phyloP scores from a whole-genome alignment of 2,888 invertebrate species.

The Nebria salina region DNA sequence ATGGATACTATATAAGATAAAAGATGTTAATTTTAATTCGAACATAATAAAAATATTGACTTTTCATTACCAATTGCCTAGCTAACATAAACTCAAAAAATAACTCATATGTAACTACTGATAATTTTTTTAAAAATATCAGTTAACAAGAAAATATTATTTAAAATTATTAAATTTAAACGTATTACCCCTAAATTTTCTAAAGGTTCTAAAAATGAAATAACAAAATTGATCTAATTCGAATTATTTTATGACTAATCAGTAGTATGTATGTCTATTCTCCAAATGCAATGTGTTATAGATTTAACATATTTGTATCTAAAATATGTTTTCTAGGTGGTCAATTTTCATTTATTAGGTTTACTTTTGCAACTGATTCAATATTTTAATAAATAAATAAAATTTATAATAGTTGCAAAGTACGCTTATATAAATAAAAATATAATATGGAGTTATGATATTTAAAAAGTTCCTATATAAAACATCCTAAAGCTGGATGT shows the following conservation, averaged over 20 bases:
- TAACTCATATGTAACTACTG: not conserved
- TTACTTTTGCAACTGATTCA: not conserved
- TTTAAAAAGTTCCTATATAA: not conserved
- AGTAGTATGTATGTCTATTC: too few relatives aligned
- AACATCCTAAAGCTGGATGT: not conserved
- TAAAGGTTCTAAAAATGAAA: too few relatives aligned
- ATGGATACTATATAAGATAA: constrained; percentile 2
- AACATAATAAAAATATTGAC: not conserved
- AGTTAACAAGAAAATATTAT: too few relatives aligned
- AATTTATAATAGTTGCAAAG: not conserved
- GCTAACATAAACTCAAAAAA: not conserved
- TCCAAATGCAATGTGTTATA: too few relatives aligned
- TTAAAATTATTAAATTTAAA: too few relatives aligned
- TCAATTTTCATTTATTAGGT: not conserved
- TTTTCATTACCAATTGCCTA: not conserved
- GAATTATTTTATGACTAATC: too few relatives aligned
- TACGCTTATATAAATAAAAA: not conserved
- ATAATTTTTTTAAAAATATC: too few relatives aligned
- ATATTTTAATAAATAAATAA: not conserved
- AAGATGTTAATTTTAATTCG: not conserved
- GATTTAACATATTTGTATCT: not conserved
- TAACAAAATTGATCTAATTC: too few relatives aligned
- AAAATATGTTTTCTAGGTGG: not conserved
- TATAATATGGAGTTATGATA: not conserved
- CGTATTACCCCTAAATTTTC: too few relatives aligned